A percentile compares a stretch with the other conserved stretches of the same genome.
Conservation (phyloP, 1,140 invertebrate species). For the Drosophila gunungcola region DNA sequence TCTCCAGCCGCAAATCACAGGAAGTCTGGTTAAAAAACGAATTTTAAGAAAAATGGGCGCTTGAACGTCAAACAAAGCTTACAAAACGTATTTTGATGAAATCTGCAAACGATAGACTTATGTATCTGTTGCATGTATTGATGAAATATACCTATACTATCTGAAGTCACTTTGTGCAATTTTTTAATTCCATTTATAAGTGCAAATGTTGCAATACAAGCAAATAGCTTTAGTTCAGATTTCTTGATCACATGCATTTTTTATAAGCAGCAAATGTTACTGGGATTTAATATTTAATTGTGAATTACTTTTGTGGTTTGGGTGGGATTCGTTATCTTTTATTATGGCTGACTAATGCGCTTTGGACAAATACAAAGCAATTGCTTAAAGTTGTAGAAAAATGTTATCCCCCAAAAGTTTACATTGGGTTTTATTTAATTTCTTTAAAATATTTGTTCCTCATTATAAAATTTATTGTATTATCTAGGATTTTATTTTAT, state of each 20-base stretch:
- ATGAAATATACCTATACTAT: background rate
- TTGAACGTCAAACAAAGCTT: too few relatives aligned
- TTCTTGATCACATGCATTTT: conserved; percentile 5
- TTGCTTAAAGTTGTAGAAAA: background rate
- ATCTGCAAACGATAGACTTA: background rate
- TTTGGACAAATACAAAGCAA: too few relatives aligned
- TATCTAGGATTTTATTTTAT: too few relatives aligned
- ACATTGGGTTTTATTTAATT: background rate
- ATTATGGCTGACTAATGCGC: conserved; percentile 1
- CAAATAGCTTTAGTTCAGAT: background rate
- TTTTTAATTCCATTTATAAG: background rate
- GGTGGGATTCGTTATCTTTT: background rate
- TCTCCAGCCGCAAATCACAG: too few relatives aligned
- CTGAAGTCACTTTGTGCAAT: background rate
- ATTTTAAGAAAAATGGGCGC: too few relatives aligned
- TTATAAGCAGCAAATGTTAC: background rate
- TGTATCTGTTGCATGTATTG: background rate
- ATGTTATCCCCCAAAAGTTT: background rate
- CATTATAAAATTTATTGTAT: too few relatives aligned
- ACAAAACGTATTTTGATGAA: background rate
- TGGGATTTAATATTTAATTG: background rate
- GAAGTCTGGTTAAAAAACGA: too few relatives aligned
- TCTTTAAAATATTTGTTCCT: background rate
- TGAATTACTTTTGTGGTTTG: conserved; percentile 1
- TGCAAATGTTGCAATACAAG: background rate